Evolutionary conservation across 2,797 vertebrate species (phyloP), one percentile per base, ranked within the genome.

Genomic region (Buphagus erythrorhynchus): DNA sequence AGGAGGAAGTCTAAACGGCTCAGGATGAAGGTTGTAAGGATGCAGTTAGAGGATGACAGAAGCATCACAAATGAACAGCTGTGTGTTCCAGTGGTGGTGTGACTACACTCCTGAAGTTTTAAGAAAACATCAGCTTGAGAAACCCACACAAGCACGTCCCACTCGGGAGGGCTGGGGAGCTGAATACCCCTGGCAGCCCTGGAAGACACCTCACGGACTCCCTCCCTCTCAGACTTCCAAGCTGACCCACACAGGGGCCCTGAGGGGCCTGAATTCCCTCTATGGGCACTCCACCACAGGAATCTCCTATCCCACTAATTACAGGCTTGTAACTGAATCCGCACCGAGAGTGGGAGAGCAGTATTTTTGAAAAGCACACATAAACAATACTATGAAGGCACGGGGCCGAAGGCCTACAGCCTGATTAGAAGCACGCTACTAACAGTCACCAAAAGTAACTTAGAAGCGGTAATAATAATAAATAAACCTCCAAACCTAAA

Each of bases 391-490:
- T 25, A 11, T 0, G 10, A n/a, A 40, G 59, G 57, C 61, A 36
- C 8, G 9, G 86, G 11, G 5, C 18, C 33, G 9, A 42, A 26
- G 81, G 78, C 85, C 90, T 24, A 33, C 18, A 14, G 40, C 69
- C 55, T 26, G 29, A 40, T 25, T 5, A 89, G 69, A 13, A 40
- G 21, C 55, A 8, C 5, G 5, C 73, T 10, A 2, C 1, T 6
- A 16, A 15, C 11, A 33, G 26, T 42, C 4, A 25, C 57, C 24
- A 40, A 15, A 35, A 49, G 22, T 40, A 42, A 19, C 18, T 57
- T 6, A 13, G 20, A 17, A 25, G 3, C 2, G 19, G 21, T 1
- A 46, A 29, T 3, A 63, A 33, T 0, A 55, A 14, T 1, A 5
- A 28, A 14, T 12, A 11, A n/a, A 10, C 4, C 10, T 16, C 18